These are phyloP conservation scores for Cygnus olor DNA, from an alignment of 2,797 vertebrate genomes.

Conservation along the genomic window DNA sequence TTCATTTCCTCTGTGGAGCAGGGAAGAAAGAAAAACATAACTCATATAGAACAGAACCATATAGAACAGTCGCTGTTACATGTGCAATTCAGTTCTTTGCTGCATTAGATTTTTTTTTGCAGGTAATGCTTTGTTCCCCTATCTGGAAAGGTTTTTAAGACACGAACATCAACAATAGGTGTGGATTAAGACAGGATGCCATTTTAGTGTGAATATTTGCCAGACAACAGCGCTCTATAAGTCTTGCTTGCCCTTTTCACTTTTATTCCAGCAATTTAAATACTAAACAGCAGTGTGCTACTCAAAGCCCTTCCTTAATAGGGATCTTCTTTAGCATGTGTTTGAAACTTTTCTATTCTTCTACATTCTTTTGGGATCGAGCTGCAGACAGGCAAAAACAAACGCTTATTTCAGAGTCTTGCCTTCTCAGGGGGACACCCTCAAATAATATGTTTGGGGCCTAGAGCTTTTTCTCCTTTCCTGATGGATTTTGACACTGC, in stretches of 20 bases:
- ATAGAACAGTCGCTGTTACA: not conserved
- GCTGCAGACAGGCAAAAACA: not conserved
- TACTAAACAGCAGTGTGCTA: not conserved
- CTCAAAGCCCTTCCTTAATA: not conserved
- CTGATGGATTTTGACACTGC: not conserved
- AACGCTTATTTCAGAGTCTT: not conserved
- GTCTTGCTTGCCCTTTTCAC: not conserved
- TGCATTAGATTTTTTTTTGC: not conserved
- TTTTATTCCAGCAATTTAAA: not conserved
- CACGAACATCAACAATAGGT: not conserved
- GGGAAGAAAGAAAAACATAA: not conserved
- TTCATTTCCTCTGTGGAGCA: not conserved
- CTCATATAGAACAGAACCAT: not conserved
- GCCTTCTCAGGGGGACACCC: not conserved
- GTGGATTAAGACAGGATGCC: not conserved
- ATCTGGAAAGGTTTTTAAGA: not conserved
- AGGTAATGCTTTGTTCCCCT: not conserved
- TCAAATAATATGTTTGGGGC: not conserved
- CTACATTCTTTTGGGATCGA: not conserved
- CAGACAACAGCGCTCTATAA: not conserved
- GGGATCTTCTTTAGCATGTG: not conserved
- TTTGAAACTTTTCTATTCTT: not conserved
- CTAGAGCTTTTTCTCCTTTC: not conserved
- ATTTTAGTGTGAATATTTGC: not conserved
- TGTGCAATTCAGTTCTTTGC: not conserved